Base-by-base conservation (phyloP, 2,797 vertebrate genomes). In the Streptopelia turtur region DNA sequence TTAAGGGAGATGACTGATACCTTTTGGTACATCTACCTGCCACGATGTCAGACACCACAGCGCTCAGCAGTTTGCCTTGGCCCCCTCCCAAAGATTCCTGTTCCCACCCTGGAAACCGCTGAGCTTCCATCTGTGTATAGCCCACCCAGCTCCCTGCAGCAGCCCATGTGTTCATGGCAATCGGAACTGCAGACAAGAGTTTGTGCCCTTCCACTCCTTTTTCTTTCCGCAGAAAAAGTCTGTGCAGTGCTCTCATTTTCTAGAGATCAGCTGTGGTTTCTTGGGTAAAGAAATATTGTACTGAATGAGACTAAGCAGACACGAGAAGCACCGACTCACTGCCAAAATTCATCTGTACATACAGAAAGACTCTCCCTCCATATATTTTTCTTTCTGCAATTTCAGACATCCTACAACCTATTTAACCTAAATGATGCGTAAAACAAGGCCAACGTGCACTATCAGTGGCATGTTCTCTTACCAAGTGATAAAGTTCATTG, bases 401-500 rank as follows among this genome's bases (percentile, higher is more conserved):
- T 95, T 52, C 76, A 74, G 35, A 69, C 37, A 45, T 56, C 31
- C 16, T 63, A 64, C 2, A 2, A 52, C 1, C n/a, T 55, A 28
- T 43, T 75, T 86, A 49, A 84, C 37, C 55, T 91, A 92, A 94
- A 88, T 13, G 6, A 90, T 31, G 5, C 0, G 0, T 53, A 59
- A 90, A 90, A 82, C 75, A 79, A 95, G 47, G 87, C 18, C 56
- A 79, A 24, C 4, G 0, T 43, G 57, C 39, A 39, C 83, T 94
- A 92, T 90, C 75, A 63, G 57, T 72, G 53, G 56, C 27, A 76
- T 31, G 56, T 39, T 93, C 33, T 94, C 99, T 98, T 97, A 99
- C 99, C 99, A 99, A 98, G 95, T 96, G 98, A 97, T 98, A 99
- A 33, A 99, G 98, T 95, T 99, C 99, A 98, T 99, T 99, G 98